These are phyloP conservation scores for Rosalia funebris DNA, from an alignment of 2,888 invertebrate genomes.

Conservation along the genomic window DNA sequence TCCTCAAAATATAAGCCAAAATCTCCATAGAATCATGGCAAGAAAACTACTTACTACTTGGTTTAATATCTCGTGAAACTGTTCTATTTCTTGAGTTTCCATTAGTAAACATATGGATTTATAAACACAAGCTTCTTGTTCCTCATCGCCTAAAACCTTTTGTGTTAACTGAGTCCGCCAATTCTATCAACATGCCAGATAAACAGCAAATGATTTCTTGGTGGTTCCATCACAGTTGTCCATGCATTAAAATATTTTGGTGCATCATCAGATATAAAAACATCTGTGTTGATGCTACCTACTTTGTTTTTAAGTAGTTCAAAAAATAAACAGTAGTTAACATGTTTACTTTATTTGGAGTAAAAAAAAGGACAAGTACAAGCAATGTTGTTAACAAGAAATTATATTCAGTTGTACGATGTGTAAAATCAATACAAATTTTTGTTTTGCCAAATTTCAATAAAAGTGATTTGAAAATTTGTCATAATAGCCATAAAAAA, in stretches of 20 bases:
- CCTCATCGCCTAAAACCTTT: too few species aligned
- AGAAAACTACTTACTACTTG: too few species aligned
- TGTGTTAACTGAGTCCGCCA: too few species aligned
- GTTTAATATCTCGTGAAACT: too few species aligned
- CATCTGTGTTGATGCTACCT: not conserved
- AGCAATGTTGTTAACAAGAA: slow-evolving; percentile 30
- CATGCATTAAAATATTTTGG: slow-evolving; percentile 42
- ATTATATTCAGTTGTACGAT: slow-evolving; percentile 24
- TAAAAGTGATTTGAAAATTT: slow-evolving; percentile 4
- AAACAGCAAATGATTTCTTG: not conserved
- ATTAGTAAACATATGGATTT: too few species aligned
- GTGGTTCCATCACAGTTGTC: slow-evolving; percentile 34
- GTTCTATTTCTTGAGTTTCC: too few species aligned
- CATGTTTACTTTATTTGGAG: slow-evolving; percentile 30
- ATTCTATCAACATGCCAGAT: slow-evolving; percentile 7
- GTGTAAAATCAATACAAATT: slow-evolving; percentile 34
- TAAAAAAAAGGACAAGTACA: slow-evolving; percentile 41
- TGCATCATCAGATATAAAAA: slow-evolving; percentile 42
- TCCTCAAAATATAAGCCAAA: too few species aligned
- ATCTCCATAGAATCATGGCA: too few species aligned
- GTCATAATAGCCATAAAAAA: slow-evolving; percentile 1
- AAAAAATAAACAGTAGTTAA: not conserved
- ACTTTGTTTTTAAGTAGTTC: not conserved
- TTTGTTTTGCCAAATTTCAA: slow-evolving; percentile 19
- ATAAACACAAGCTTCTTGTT: too few species aligned